Base-by-base conservation (phyloP, 2,797 vertebrate genomes). In the Poecilia wingei region DNA sequence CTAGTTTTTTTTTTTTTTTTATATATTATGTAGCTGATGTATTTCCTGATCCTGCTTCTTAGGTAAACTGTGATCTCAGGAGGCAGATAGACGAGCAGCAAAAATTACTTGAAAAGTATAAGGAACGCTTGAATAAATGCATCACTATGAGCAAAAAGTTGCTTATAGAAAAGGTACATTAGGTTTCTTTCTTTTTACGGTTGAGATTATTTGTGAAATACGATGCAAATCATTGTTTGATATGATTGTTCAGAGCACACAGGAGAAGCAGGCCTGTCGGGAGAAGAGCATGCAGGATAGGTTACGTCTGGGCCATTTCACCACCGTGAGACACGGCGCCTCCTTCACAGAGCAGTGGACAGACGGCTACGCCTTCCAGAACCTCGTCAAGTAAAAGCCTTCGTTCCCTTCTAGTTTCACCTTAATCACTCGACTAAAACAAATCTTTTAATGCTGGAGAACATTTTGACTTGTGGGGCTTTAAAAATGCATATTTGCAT, bases 231-330 rank as follows among this genome's bases (percentile, higher is more conserved):
- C 14, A 72, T 0, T 82, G 16, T 75, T 76, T 39, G 31, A 14
- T 75, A 0, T 82, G 33, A 20, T 70, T 73, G 2, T 72, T 57
- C 83, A 96, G 96, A 96, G 95, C 88, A 96, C 89, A 57, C 96
- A 96, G 94, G 98, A 99, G 93, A 99, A 99, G 92, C 96, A 99
- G 91, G 96, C 98, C 76, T 99, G 98, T 94, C 95, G 98, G 89
- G 98, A 99, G 96, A 99, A 99, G 95, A 99, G 98, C 94, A 99
- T 99, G 98, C 98, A 99, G 95, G 98, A 99, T 82, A 95, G 98
- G 91, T 95, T 99, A 92, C 98, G 98, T 87, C 95, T 99, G 88
- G 98, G 98, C 87, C 98, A 99, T 94, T 99, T 99, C 94, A 99
- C 98, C 90, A 99, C 98, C 86, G 98, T 99, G 92, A 97, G 98